Evolutionary conservation across 2,797 vertebrate species (phyloP), one percentile per base, ranked within the genome.

Genomic region (Hozukius guyotensis): DNA sequence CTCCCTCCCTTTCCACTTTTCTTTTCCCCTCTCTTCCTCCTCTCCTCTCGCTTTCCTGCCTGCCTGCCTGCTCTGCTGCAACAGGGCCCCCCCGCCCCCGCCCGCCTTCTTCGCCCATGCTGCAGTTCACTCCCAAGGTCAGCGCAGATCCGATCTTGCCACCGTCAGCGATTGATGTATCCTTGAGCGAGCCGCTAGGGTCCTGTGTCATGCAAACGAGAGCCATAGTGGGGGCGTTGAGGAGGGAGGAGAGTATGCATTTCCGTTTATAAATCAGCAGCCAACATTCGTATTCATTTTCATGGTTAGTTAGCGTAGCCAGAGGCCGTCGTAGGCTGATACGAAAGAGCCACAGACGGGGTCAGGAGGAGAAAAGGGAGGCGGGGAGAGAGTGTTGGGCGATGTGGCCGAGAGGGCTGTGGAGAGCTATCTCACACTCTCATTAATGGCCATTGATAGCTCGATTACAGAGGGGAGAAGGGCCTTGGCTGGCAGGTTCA

Each of bases 111-210:
- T 55, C 46, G 82, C 83, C 83, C 55, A 22, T 81, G 84, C 85
- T 72, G 89, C 89, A 89, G 88, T 90, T 80, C 68, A 88, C 67
- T 93, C 92, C 95, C 96, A 97, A 97, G 97, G 97, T 97, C 95
- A 90, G 95, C 88, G 88, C 90, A 93, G 93, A 94, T 96, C 93
- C 90, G 87, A 83, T 96, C 96, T 96, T 95, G 95, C 96, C 88
- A 95, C 93, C 92, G 95, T 96, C 96, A 96, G 94, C 93, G 38
- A 94, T 96, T 89, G 90, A 92, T 88, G 85, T 77, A 86, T 87
- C 94, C 87, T 92, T 92, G 88, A 92, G 83, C 70, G 16, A 83
- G 88, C 84, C 61, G 25, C 82, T 68, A 8, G 84, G 85, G 86
- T 90, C 82, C 80, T 42, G 81, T 89, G 92, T 91, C 85, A 79